Percentiles rank a stretch among this genome's conserved stretches.
These are phyloP conservation scores for Mus spicilegus DNA, from an alignment of 2,113 vertebrate species.

Conservation along the genomic window DNA sequence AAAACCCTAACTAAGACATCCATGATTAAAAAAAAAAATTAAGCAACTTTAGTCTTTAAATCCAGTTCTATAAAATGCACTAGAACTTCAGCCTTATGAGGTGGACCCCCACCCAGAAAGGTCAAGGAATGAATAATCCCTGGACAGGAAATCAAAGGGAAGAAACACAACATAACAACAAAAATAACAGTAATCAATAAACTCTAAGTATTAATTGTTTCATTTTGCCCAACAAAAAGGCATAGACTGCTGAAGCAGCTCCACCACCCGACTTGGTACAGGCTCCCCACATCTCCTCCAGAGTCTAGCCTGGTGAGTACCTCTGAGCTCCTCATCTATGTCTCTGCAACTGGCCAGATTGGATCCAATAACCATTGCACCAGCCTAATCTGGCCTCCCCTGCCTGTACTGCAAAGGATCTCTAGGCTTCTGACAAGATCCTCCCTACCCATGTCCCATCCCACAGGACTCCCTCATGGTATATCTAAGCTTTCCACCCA, in stretches of 20 bases:
- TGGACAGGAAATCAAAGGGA: background rate
- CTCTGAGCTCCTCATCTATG: too few relatives aligned
- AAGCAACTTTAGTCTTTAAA: too few relatives aligned
- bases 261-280: background rate
- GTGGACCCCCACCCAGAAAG: background rate
- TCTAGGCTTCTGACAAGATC: background rate
- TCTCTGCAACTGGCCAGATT: background rate
- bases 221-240: background rate
- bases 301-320: background rate
- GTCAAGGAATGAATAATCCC: background rate
- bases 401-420: background rate
- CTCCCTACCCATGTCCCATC: background rate
- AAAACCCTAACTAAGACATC: too few relatives aligned
- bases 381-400: background rate
- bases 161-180: background rate
- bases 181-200: background rate
- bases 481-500: background rate
- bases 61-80: too few relatives aligned
- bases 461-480: background rate
- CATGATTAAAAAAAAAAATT: too few relatives aligned
- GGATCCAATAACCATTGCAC: background rate
- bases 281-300: background rate
- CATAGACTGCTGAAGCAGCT: background rate
- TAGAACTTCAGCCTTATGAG: background rate
- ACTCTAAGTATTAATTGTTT: background rate